Conservation (phyloP, 2,113 vertebrate species). For the Ptilorrhoa leucosticta region DNA sequence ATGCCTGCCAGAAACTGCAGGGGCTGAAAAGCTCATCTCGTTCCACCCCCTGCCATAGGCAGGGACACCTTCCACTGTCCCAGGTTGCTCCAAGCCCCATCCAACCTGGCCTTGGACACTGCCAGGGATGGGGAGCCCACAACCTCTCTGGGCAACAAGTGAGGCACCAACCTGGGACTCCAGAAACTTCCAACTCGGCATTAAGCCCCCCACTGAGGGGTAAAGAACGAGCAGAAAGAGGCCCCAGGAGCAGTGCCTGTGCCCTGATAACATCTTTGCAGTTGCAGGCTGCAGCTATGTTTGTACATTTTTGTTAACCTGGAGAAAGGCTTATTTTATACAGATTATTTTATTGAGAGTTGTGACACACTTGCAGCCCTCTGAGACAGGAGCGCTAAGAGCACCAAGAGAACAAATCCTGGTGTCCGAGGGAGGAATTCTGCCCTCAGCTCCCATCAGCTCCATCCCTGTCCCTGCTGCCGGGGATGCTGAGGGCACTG, state of each 20-base stretch:
- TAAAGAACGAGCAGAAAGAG: neutral
- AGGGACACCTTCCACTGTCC: neutral
- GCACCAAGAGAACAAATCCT: neutral
- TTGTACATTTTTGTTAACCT: neutral
- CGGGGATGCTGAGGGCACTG: neutral
- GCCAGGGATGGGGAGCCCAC: neutral
- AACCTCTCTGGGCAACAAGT: neutral
- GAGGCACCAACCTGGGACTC: neutral
- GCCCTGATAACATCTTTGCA: neutral
- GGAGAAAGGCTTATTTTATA: neutral
- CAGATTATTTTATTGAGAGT: neutral
- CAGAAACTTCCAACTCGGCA: neutral
- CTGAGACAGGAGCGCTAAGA: neutral
- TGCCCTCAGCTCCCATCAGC: neutral
- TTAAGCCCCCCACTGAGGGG: fast-evolving
- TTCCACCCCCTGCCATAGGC: neutral
- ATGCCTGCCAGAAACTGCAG: neutral
- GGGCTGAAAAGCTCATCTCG: neutral
- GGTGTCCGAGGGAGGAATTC: neutral
- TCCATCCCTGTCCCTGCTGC: neutral
- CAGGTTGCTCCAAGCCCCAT: neutral
- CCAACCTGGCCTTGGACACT: neutral
- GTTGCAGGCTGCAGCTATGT: neutral
- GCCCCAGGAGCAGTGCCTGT: neutral
- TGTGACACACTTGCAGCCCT: neutral